Percentiles rank a stretch among this genome's conserved stretches.
Evolutionary conservation across 2,113 vertebrate genomes (phyloP).

Genomic region (Odobenus rosmarus): DNA sequence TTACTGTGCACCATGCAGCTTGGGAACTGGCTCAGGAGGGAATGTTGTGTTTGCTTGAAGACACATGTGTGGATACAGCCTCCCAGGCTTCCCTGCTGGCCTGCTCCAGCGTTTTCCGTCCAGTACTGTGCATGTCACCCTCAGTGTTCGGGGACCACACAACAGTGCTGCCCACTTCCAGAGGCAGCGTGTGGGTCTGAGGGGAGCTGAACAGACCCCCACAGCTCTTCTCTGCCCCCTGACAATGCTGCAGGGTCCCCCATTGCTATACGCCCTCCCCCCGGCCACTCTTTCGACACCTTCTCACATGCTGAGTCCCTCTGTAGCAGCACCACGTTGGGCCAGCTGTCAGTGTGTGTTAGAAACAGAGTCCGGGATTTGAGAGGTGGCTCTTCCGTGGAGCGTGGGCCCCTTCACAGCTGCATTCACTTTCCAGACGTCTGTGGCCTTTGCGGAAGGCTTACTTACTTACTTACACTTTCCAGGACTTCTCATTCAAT

Average conservation of each 20-base stretch:
- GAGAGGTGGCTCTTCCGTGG: background rate
- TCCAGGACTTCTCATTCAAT: fast-evolving
- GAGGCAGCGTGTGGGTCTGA: background rate
- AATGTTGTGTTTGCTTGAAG: background rate
- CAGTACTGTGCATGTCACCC: fast-evolving
- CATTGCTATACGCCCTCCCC: fast-evolving
- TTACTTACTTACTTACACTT: too few relatives aligned
- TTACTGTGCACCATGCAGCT: background rate
- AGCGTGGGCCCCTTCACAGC: fast-evolving
- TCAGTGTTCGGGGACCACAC: background rate
- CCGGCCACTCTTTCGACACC: fast-evolving
- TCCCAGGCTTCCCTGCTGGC: background rate
- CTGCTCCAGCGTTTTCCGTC: background rate
- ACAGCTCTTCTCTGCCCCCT: background rate
- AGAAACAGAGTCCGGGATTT: background rate
- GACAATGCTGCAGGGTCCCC: background rate
- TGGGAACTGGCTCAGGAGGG: background rate
- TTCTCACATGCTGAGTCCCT: background rate
- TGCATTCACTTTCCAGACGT: fast-evolving
- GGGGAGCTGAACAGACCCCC: background rate
- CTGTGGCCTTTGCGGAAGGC: background rate
- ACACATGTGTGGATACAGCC: fast-evolving
- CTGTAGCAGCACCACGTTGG: background rate
- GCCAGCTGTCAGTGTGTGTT: background rate
- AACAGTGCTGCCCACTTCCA: fast-evolving